These are phyloP conservation scores for Trachelus stipa DNA, from an alignment of 2,888 invertebrate genomes.

Conservation along the genomic window DNA sequence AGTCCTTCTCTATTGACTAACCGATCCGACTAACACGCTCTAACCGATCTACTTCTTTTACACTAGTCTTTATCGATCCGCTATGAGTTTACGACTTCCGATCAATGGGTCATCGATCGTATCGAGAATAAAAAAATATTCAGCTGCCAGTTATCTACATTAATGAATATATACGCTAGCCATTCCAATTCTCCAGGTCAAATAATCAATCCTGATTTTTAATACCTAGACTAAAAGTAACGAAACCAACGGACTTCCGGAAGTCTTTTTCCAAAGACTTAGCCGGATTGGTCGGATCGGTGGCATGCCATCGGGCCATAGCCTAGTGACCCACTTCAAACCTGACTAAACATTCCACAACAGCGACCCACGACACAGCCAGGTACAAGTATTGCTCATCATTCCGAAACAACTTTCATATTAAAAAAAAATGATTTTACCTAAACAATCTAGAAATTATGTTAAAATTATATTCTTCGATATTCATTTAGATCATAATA, in stretches of 20 bases:
- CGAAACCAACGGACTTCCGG: conserved; percentile 12
- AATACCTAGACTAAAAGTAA: background rate
- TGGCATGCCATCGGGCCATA: conserved; percentile 49
- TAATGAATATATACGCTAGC: background rate
- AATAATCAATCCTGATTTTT: background rate
- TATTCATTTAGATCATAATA: background rate
- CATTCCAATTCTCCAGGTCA: background rate
- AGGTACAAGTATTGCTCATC: conserved; percentile 3
- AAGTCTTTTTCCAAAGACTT: conserved; percentile 31
- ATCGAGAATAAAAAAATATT: background rate
- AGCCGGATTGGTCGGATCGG: conserved; percentile 25
- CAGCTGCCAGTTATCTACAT: background rate
- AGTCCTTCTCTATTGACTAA: conserved; percentile 22
- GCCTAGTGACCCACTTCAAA: conserved; percentile 51
- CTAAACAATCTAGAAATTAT: background rate
- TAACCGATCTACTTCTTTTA: background rate
- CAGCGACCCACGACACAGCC: conserved; percentile 13
- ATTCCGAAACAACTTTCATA: conserved; percentile 3
- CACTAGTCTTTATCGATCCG: background rate
- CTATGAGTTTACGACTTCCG: background rate
- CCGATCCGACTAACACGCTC: too few species aligned
- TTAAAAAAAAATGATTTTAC: background rate
- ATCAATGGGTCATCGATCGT: background rate
- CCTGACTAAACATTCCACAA: conserved; percentile 21
- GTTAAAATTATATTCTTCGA: background rate